These are phyloP conservation scores for Phrynocephalus versicolor DNA, from an alignment of 2,113 vertebrate species.

Conservation along the genomic window DNA sequence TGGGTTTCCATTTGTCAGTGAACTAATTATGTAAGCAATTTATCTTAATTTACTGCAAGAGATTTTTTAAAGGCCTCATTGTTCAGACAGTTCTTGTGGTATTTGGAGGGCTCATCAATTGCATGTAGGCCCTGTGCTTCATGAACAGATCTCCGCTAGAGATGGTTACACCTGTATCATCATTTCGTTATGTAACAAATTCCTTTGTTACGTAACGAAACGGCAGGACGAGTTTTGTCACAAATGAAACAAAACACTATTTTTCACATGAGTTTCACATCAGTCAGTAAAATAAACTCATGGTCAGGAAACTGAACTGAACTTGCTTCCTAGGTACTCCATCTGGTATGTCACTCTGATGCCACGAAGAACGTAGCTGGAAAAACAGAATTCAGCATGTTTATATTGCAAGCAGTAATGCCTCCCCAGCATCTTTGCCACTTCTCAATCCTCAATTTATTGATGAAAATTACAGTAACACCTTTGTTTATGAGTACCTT, in stretches of 20 bases:
- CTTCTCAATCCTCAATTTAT: background rate
- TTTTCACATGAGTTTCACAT: no score
- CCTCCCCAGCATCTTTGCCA: background rate
- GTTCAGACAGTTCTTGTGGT: background rate
- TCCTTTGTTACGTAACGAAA: no score
- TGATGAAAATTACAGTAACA: background rate
- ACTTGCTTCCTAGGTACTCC: no score
- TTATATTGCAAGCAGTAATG: background rate
- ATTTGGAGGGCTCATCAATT: background rate
- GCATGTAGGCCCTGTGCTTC: background rate
- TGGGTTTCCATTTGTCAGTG: conserved; percentile 53
- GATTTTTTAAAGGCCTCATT: conserved; percentile 32
- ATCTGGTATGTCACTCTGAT: background rate
- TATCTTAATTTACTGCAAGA: conserved; percentile 61
- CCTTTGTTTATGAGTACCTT: no score
- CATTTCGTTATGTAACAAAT: no score
- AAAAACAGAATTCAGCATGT: background rate
- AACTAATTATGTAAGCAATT: conserved; percentile 62
- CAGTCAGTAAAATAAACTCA: background rate
- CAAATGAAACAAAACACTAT: no score
- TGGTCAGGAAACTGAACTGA: background rate
- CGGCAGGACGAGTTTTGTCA: no score
- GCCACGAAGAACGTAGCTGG: background rate
- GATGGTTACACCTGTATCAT: no score
- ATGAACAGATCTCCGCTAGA: background rate